Conservation (phyloP, 2,797 vertebrate species). For the Alfaro cultratus region DNA sequence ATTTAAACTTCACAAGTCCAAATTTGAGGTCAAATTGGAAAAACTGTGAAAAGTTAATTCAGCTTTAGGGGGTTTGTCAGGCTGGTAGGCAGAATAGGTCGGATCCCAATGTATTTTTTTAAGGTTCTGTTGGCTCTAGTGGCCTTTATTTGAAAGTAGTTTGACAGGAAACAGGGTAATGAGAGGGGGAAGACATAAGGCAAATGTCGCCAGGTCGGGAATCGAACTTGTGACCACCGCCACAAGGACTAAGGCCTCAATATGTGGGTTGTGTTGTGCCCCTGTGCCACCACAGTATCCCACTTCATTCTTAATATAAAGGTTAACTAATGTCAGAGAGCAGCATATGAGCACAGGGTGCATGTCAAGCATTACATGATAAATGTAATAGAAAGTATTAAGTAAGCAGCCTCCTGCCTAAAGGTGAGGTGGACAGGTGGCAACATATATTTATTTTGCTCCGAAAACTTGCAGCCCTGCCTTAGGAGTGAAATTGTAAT, state of each 20-base stretch:
- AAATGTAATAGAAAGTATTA: not conserved
- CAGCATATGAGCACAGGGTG: not conserved
- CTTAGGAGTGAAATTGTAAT: not conserved
- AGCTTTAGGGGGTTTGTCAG: not conserved
- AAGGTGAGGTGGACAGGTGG: not conserved
- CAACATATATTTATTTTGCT: not conserved
- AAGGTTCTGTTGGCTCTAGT: no score
- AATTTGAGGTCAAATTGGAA: not conserved
- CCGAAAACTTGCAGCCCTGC: not conserved
- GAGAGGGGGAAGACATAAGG: no score
- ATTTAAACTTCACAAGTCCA: not conserved
- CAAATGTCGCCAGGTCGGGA: no score
- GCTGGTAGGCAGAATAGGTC: not conserved
- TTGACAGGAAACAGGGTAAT: no score
- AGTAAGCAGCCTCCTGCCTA: not conserved
- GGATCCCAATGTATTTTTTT: not conserved
- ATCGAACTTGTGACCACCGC: no score
- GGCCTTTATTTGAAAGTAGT: no score
- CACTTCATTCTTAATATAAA: not conserved
- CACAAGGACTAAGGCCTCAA: no score
- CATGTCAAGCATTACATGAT: not conserved
- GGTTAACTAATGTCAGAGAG: not conserved
- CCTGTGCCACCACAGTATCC: no score
- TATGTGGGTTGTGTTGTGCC: no score
- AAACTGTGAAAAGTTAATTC: not conserved